These are phyloP conservation scores for Carollia perspicillata DNA, from an alignment of 2,113 vertebrate species.

Conservation along the genomic window DNA sequence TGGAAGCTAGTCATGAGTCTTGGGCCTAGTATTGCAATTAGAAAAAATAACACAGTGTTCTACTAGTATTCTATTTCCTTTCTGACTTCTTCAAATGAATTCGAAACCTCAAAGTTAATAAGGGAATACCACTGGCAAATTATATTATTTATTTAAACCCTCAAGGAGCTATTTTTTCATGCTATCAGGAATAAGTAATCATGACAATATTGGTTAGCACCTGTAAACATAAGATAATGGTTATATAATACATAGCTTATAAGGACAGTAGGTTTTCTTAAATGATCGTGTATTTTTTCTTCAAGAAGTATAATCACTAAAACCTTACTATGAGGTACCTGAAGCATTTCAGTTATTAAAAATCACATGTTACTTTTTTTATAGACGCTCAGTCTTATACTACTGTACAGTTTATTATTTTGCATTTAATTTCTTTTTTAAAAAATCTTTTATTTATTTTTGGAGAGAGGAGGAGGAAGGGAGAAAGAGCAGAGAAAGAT, in stretches of 20 bases:
- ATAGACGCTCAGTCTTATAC: not conserved
- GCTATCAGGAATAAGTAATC: slow-evolving; percentile 7
- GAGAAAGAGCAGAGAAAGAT: no score
- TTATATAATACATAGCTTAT: not conserved
- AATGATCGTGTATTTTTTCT: not conserved
- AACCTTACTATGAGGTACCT: not conserved
- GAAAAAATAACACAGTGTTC: not conserved
- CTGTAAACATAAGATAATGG: slow-evolving; percentile 10
- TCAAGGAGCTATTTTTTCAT: not conserved
- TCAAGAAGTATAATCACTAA: not conserved
- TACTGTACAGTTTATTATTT: not conserved
- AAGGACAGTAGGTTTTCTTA: slow-evolving; percentile 6
- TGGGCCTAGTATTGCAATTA: not conserved
- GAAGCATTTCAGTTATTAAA: not conserved
- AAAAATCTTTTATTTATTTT: no score
- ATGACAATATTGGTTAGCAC: not conserved
- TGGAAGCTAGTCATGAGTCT: not conserved
- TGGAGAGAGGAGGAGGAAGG: no score
- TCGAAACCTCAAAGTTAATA: slow-evolving; percentile 29
- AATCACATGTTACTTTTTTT: not conserved
- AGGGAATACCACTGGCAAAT: not conserved
- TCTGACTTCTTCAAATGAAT: slow-evolving; percentile 15
- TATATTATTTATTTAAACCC: not conserved
- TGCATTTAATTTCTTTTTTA: no score
- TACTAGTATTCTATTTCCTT: not conserved